Evolutionary conservation across 1,140 invertebrate species (phyloP).

Genomic region (Neodiprion virginianus): DNA sequence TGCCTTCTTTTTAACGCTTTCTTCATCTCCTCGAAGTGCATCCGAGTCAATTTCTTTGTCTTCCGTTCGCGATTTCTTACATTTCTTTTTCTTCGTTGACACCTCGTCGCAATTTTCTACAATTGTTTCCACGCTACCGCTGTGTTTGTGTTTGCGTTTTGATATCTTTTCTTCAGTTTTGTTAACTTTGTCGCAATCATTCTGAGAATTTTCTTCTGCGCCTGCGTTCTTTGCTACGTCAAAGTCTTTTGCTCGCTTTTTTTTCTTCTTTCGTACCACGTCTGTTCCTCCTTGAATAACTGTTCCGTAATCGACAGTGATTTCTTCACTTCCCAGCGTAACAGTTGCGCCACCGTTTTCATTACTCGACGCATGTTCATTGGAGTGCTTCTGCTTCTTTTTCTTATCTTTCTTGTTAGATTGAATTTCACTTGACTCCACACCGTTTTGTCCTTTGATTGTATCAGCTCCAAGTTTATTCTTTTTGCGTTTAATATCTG

Average conservation of each 20-base stretch:
- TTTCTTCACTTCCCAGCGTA: not conserved
- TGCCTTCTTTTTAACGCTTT: not conserved
- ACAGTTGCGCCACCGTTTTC: slow-evolving; percentile 2
- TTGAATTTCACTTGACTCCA: slow-evolving; percentile 32
- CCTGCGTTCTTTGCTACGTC: slow-evolving; percentile 10
- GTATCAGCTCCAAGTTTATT: not conserved
- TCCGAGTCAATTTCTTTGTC: slow-evolving; percentile 18
- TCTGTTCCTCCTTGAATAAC: slow-evolving; percentile 7
- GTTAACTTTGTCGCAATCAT: slow-evolving; percentile 10
- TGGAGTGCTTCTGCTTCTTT: slow-evolving; percentile 22
- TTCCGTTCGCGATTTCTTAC: slow-evolving; percentile 16
- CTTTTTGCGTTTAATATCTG: slow-evolving; percentile 22
- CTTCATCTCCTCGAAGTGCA: not conserved
- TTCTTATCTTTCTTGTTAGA: slow-evolving; percentile 31
- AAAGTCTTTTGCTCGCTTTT: not conserved
- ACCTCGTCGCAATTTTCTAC: slow-evolving; percentile 17
- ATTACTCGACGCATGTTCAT: slow-evolving; percentile 7
- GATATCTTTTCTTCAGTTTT: slow-evolving; percentile 21
- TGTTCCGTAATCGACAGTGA: not conserved
- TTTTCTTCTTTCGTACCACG: not conserved
- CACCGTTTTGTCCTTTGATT: slow-evolving; percentile 27
- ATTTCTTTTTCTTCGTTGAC: slow-evolving; percentile 10
- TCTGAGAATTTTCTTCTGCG: slow-evolving; percentile 12
- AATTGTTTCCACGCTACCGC: not conserved
- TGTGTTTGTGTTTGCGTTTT: slow-evolving; percentile 21